Conservation (phyloP, 2,888 invertebrate genomes). For the Platycheirus albimanus region DNA sequence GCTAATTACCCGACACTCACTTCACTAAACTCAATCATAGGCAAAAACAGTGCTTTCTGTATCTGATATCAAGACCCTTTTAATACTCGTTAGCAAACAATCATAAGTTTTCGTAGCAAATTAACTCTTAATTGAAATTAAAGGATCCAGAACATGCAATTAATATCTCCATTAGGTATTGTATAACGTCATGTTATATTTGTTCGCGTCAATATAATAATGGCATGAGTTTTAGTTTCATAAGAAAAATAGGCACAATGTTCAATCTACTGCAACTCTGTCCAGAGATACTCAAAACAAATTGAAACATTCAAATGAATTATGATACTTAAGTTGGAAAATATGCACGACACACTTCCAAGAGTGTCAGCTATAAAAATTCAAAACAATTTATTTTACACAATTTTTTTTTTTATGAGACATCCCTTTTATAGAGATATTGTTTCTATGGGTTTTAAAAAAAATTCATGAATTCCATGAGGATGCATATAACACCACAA, state of each 20-base stretch:
- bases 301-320: not conserved
- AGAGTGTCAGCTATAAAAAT: not conserved
- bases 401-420: not conserved
- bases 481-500: not conserved
- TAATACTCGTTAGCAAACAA: not conserved
- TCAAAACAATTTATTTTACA: not conserved
- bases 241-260: not conserved
- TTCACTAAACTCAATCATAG: too few relatives aligned
- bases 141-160: not conserved
- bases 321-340: not conserved
- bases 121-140: not conserved
- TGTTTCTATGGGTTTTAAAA: not conserved
- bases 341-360: not conserved
- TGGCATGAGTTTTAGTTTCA: too few relatives aligned
- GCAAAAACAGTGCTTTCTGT: too few relatives aligned
- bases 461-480: not conserved
- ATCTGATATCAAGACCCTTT: not conserved
- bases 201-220: not conserved
- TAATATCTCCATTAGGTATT: too few relatives aligned
- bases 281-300: not conserved
- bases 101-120: not conserved
- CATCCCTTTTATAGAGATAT: not conserved
- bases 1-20: too few relatives aligned
- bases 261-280: not conserved
- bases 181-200: not conserved